phyloP scores from a whole-genome alignment of 2,888 invertebrate species.

The Steinernema hermaphroditum region DNA sequence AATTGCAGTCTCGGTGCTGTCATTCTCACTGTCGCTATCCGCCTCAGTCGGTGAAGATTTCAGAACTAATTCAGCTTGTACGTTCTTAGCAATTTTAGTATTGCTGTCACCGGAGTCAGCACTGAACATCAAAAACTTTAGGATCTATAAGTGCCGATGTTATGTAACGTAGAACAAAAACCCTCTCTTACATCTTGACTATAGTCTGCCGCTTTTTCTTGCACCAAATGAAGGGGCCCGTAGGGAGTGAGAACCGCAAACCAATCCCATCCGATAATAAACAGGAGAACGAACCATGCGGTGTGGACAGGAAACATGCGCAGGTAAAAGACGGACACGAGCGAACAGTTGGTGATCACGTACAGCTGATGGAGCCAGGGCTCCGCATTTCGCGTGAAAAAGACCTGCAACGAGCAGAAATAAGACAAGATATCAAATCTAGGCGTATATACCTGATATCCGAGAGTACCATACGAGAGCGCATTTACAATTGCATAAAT shows the following conservation, averaged over 20 bases:
- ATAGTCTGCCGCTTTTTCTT: conserved; percentile 54
- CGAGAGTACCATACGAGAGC: conserved; percentile 35
- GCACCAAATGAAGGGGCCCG: conserved; percentile 53
- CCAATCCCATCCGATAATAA: conserved; percentile 52
- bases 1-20: neutral
- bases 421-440: neutral
- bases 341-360: conserved; percentile 54
- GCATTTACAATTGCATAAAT: neutral
- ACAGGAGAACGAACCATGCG: conserved; percentile 52
- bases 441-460: neutral
- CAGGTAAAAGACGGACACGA: conserved; percentile 55
- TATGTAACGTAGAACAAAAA: too few relatives aligned
- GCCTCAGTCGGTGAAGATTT: neutral
- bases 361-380: conserved; percentile 49
- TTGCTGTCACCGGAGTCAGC: conserved; percentile 31
- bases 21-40: conserved; percentile 32
- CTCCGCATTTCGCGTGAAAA: conserved; percentile 40
- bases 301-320: conserved; percentile 51
- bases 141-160: conserved; percentile 36
- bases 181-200: conserved; percentile 39
- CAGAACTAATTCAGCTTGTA: too few relatives aligned
- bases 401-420: conserved; percentile 37
- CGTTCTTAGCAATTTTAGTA: too few relatives aligned
- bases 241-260: conserved; percentile 56
- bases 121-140: conserved; percentile 56